A percentile compares a stretch with the other conserved stretches of the same genome.
Evolutionary conservation across 2,113 vertebrate species (phyloP).

Genomic region (Rynchops niger): DNA sequence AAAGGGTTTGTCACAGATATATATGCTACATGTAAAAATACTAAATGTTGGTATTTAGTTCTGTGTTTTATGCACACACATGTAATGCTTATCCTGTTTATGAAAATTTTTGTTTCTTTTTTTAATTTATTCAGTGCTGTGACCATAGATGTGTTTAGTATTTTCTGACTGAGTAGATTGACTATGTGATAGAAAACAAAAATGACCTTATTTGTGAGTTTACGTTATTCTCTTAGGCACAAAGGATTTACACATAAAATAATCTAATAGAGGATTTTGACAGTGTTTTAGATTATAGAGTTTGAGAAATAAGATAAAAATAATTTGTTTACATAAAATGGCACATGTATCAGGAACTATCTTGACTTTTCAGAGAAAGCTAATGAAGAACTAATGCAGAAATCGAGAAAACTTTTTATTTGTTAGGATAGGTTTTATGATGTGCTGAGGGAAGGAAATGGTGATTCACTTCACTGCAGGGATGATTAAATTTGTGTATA

Average conservation of each 20-base stretch:
- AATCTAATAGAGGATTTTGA: neutral
- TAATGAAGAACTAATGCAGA: neutral
- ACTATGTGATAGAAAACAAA: neutral
- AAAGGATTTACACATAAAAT: neutral
- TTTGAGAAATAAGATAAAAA: neutral
- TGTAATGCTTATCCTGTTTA: neutral
- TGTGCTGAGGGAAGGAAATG: neutral
- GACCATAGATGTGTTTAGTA: neutral
- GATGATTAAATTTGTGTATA: neutral
- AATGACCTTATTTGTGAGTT: neutral
- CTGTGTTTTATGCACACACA: neutral
- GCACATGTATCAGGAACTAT: neutral
- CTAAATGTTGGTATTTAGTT: neutral
- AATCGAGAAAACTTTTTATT: neutral
- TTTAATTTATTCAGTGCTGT: neutral
- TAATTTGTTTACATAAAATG: neutral
- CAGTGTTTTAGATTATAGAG: neutral
- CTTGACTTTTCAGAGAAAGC: neutral
- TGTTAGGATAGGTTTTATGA: neutral
- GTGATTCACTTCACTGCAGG: neutral
- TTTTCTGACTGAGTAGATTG: neutral
- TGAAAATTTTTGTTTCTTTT: neutral
- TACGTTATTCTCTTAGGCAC: neutral
- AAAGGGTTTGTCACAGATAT: neutral
- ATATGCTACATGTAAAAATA: neutral